Conservation (phyloP, 2,797 vertebrate species). For the Luscinia luscinia region DNA sequence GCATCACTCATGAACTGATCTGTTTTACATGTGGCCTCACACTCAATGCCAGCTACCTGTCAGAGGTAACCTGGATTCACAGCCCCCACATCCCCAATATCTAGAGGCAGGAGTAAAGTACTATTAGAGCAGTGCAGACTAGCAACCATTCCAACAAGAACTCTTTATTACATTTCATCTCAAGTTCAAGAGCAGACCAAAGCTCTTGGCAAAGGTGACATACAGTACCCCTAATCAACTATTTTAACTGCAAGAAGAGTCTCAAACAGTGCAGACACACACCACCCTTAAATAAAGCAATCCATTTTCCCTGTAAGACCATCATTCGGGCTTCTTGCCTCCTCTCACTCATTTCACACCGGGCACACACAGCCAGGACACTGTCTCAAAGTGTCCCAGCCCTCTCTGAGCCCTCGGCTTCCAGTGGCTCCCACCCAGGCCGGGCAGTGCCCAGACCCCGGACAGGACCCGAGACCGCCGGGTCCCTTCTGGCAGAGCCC, state of each 20-base stretch:
- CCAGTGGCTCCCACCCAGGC: background rate
- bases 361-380: background rate
- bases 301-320: accelerated
- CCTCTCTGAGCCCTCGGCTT: background rate
- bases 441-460: background rate
- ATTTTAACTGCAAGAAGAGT: background rate
- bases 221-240: too few relatives aligned
- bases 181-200: background rate
- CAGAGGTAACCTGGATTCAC: background rate
- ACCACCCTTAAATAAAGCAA: accelerated
- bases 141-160: background rate
- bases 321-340: accelerated
- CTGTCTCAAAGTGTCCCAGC: background rate
- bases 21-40: accelerated
- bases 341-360: too few relatives aligned
- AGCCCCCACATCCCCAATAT: background rate
- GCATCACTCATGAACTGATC: background rate
- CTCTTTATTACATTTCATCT: background rate
- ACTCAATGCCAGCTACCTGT: background rate
- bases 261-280: too few relatives aligned
- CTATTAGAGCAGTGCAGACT: accelerated
- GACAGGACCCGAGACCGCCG: too few relatives aligned
- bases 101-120: background rate
- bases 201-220: background rate
- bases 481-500: too few relatives aligned